phyloP scores from a whole-genome alignment of 2,888 invertebrate species.

The Fissipunctia ypsillon region DNA sequence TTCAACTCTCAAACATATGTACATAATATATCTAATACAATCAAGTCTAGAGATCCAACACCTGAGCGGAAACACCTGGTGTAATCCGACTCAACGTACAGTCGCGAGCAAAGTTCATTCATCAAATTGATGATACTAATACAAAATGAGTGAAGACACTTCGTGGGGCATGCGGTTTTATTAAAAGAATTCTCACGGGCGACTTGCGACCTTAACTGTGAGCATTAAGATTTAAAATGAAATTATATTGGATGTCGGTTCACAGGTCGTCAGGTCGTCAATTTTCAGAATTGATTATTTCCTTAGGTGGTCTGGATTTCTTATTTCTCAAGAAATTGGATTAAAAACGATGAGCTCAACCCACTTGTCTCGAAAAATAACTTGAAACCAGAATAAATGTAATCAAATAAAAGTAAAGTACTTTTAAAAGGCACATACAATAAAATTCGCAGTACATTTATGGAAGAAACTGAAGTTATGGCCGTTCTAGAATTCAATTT shows the following conservation, averaged over 20 bases:
- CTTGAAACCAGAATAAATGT: not conserved
- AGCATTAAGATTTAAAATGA: conserved; percentile 24
- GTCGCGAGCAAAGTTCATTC: conserved; percentile 56
- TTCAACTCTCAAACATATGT: conserved; percentile 25
- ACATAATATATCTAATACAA: conserved; percentile 45
- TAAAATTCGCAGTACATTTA: conserved; percentile 41
- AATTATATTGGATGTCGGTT: conserved; percentile 8
- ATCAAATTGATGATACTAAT: conserved; percentile 61
- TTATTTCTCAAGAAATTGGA: conserved; percentile 36
- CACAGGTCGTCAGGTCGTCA: conserved; percentile 26
- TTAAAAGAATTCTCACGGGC: conserved; percentile 42
- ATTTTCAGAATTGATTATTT: conserved; percentile 54
- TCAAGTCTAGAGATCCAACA: conserved; percentile 52
- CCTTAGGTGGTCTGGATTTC: conserved; percentile 32
- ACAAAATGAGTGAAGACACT: conserved; percentile 62
- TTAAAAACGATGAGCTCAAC: conserved; percentile 21
- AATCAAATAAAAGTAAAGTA: conserved; percentile 33
- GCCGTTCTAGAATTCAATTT: conserved; percentile 48
- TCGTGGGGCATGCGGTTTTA: conserved; percentile 54
- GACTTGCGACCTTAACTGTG: conserved; percentile 26
- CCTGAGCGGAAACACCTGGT: conserved; percentile 71
- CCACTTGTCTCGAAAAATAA: not conserved
- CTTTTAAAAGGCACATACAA: conserved; percentile 18
- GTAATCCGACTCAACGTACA: conserved; percentile 54
- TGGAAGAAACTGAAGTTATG: conserved; percentile 43